Evolutionary conservation across 2,888 invertebrate species (phyloP), one percentile per base, ranked within the genome.

Genomic region (Harpalus rubripes): DNA sequence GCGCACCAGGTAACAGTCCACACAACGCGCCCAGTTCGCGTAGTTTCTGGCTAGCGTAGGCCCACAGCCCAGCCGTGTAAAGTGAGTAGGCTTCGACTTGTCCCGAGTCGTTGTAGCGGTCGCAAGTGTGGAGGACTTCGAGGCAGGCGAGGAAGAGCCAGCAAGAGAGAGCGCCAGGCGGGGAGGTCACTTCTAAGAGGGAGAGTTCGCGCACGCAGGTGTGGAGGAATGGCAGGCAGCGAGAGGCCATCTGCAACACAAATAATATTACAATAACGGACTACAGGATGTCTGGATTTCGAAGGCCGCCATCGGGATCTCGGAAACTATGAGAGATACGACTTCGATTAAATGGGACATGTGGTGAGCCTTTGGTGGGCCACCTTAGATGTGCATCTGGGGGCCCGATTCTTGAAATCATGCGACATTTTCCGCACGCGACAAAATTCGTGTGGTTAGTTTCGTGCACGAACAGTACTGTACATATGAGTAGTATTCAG

Each of bases 101-200:
- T 87, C 94, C 94, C 26, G 84, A 84, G 44, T 84, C 84, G 88
- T 94, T 93, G 63, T 93, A 93, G 84, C 93, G 92, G 87, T 96
- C 95, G 90, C 97, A 97, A 0, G 96, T 95, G 78, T 96, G 94
- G 81, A 98, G 91, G 22, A 91, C 96, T 91, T 98, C 98, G 85
- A 98, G 93, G 86, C 97, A 96, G 85, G 97, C 98, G 0, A 98
- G 93, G 89, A 98, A 97, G 85, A 98, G 95, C 98, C 98, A 99
- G 90, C 98, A 98, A 44, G 96, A 95, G 0, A 97, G 92, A 0
- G 98, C 96, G 56, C 98, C 98, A 18, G 95, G 94, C 39, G 96
- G 96, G 82, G 95, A 93, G 76, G 93, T 93, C 26, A 98, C 94
- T 89, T 97, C 96, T 18, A 99, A 92, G 58, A 97, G 93, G 32